Conservation (phyloP, 2,888 invertebrate species). For the Andricus curvator region DNA sequence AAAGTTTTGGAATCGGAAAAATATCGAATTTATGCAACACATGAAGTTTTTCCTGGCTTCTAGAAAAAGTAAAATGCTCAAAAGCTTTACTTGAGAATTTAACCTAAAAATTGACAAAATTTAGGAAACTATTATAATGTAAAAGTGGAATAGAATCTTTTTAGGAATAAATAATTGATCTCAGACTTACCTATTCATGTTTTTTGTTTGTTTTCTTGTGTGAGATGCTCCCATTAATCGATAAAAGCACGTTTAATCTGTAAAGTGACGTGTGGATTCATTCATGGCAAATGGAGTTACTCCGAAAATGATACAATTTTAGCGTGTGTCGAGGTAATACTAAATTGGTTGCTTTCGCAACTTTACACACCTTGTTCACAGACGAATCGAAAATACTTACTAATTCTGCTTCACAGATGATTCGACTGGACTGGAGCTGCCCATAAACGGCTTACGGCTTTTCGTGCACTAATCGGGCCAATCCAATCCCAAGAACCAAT, state of each 20-base stretch:
- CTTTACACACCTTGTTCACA: not conserved
- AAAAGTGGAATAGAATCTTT: not conserved
- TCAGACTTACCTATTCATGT: conserved; percentile 67
- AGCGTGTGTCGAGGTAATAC: not conserved
- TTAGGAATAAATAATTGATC: not conserved
- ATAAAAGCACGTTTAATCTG: conserved; percentile 47
- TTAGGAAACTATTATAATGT: not conserved
- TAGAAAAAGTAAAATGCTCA: not conserved
- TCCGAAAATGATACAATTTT: not conserved
- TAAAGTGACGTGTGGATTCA: conserved; percentile 10
- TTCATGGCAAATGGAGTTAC: not conserved
- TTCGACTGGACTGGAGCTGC: not conserved
- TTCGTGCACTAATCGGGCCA: not conserved
- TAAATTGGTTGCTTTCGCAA: not conserved
- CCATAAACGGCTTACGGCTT: not conserved
- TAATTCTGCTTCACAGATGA: conserved; percentile 1
- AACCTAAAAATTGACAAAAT: not conserved
- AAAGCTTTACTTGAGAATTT: not conserved
- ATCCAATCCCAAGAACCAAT: not conserved
- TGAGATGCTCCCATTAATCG: conserved; percentile 70
- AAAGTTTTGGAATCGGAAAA: not conserved
- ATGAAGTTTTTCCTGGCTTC: not conserved
- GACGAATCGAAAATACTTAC: not conserved
- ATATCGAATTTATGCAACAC: not conserved
- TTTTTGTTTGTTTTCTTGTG: conserved; percentile 61